Evolutionary conservation across 2,888 invertebrate genomes (phyloP), one percentile per base, ranked within the genome.

Genomic region (Ichneumoninae sp.): DNA sequence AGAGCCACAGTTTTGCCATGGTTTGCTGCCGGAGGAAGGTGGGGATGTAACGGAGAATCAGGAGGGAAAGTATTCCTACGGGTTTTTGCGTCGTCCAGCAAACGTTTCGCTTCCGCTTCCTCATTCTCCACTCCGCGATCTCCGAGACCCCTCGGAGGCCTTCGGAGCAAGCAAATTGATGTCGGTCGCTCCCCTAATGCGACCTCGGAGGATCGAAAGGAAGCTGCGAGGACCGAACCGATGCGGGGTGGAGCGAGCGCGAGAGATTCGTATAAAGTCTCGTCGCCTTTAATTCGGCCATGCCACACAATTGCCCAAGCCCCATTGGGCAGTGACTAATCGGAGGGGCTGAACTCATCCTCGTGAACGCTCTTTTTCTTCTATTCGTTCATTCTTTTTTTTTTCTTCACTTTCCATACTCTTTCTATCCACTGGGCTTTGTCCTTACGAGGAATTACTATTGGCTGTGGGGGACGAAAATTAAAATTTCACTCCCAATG

Each of bases 281-380:
- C 84, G 83, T 88, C 86, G 86, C 70, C 87, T 88, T 88, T 89
- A 88, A 89, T 88, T 88, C 86, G 86, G 72, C 82, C 70, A 85
- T 82, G 76, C 82, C 86, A 74, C 76, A 74, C 77, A 77, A 77
- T 84, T 69, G 69, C 77, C 52, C 80, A 79, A 75, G 71, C 70
- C 54, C 74, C 72, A 81, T 76, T 52, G 57, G 80, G 72, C 85
- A 57, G 87, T 89, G 87, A 88, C 87, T 88, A 88, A 88, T 88
- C 87, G 86, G 78, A 66, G 72, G 84, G 85, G 78, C 76, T 82
- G 77, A 78, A 84, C 77, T 69, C 36, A 47, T 22, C 26, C 54
- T 54, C 44, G 19, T 57, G 50, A 50, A 36, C 74, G 44, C 40
- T 22, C 26, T 22, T 30, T 62, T 62, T 66, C 68, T 74, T 26